A percentile compares a stretch with the other conserved stretches of the same genome.
Evolutionary conservation across 2,113 vertebrate genomes (phyloP).

Genomic region (Pardalotus punctatus): DNA sequence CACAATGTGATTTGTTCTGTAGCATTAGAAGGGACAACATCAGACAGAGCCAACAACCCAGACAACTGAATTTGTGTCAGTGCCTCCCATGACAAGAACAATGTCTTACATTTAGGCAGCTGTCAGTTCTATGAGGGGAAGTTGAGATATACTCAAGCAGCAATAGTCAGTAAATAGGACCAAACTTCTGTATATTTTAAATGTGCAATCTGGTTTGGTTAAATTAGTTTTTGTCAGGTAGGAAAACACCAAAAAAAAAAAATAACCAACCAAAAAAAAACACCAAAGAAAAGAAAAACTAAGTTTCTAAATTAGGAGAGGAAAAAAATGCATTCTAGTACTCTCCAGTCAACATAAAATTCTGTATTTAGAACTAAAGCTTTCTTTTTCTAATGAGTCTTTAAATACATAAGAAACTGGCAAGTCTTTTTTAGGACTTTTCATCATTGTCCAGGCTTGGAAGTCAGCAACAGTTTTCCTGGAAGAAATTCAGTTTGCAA

Average conservation of each 20-base stretch:
- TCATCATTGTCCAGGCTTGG: neutral
- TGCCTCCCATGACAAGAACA: neutral
- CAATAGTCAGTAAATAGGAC: neutral
- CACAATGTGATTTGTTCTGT: neutral
- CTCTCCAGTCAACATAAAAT: neutral
- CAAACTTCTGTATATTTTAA: neutral
- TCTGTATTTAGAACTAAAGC: neutral
- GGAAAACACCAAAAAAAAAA: neutral
- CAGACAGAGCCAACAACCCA: neutral
- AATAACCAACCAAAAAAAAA: too few relatives aligned
- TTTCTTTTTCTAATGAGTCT: neutral
- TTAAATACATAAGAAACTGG: neutral
- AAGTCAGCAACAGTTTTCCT: neutral
- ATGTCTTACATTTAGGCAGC: neutral
- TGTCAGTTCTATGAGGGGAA: neutral
- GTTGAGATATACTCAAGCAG: neutral
- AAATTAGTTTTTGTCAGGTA: neutral
- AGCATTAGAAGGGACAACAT: neutral
- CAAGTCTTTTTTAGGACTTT: neutral
- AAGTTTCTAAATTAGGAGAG: neutral
- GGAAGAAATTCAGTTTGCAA: neutral
- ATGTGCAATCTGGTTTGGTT: neutral
- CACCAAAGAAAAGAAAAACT: fast-evolving
- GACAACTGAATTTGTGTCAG: neutral
- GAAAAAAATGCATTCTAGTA: neutral